Evolutionary conservation across 2,797 vertebrate species (phyloP), one percentile per base, ranked within the genome.

Genomic region (Echeneis naucrates): DNA sequence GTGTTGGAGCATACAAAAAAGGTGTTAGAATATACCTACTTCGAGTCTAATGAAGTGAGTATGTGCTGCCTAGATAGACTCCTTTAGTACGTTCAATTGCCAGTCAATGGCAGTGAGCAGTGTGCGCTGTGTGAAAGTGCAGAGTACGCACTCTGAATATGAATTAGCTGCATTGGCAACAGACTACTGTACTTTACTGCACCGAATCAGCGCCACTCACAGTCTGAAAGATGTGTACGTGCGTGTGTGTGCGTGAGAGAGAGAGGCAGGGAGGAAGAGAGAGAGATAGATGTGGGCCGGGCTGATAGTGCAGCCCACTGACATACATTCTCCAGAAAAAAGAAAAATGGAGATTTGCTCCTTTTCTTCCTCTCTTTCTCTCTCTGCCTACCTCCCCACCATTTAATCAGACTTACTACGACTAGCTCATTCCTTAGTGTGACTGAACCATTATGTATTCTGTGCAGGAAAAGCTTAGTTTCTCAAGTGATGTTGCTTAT

Each of bases 241-340:
- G 40, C 45, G 44, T 38, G 12, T 38, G 37, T 38, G 37, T 14
- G 37, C 0, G 44, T 38, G 12, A 38, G 37, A 38, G 37, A 14
- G 37, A n/a, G 61, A n/a, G n/a, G n/a, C n/a, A n/a, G n/a, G n/a
- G n/a, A n/a, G n/a, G n/a, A n/a, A n/a, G n/a, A n/a, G n/a, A 23
- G 38, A 16, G 73, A 62, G 75, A 90, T 88, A 62, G 75, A 90
- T 88, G 82, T 89, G 73, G 87, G 87, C 77, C 85, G 86, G 63
- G 78, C 82, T 68, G 78, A 77, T 82, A 76, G 73, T 33, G 80
- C 83, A 91, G 72, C 89, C 84, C 77, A 92, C 86, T 92, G 91
- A 92, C 90, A 91, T 83, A 92, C 84, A 91, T 92, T 91, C 80
- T 82, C 81, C 75, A 87, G 75, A 90, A 81, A 73, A 71, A 90